Conservation (phyloP, 1,140 invertebrate genomes). For the Paralvinella palmiformis region DNA sequence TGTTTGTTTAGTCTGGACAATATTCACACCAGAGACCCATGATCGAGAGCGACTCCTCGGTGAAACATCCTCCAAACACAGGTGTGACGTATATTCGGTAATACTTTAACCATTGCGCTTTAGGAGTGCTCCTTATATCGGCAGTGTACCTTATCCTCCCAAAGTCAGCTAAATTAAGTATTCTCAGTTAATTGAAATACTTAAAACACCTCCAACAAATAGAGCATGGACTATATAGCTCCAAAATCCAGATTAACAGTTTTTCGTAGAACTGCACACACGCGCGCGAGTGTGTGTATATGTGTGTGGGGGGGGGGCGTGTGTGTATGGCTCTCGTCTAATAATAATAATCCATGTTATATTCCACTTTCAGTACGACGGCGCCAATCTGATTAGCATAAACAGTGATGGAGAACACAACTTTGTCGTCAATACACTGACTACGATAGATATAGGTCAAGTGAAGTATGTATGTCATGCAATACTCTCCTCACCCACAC, state of each 20-base stretch:
- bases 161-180: no score
- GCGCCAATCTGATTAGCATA: neutral
- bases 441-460: neutral
- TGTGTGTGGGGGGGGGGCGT: neutral
- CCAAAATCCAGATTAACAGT: neutral
- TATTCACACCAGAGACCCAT: no score
- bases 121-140: no score
- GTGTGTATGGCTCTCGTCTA: neutral
- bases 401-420: neutral
- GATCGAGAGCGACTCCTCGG: no score
- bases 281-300: neutral
- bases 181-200: neutral
- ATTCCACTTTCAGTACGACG: neutral
- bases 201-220: neutral
- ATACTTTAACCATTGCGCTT: no score
- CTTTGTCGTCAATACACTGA: neutral
- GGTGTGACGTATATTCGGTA: no score
- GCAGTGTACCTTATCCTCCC: no score
- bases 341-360: neutral
- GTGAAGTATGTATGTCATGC: neutral
- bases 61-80: no score
- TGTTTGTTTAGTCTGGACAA: no score
- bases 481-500: neutral
- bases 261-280: neutral
- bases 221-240: neutral